A percentile compares a stretch with the other conserved stretches of the same genome.
Evolutionary conservation across 2,113 vertebrate species (phyloP).

Genomic region (Trachemys scripta): DNA sequence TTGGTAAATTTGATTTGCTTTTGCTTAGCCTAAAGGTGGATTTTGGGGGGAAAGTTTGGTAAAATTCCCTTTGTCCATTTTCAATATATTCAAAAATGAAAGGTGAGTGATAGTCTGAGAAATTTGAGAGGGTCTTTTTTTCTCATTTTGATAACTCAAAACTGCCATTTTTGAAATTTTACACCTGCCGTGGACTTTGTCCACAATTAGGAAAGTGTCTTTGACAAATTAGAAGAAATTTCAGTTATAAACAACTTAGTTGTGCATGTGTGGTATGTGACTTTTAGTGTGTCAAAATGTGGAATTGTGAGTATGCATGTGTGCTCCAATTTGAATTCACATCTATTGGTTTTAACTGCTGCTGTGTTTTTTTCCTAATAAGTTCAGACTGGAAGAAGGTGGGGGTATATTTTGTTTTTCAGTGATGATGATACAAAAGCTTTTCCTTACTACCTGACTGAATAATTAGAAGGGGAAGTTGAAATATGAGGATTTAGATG

Average conservation of each 20-base stretch:
- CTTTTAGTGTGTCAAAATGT: fast-evolving
- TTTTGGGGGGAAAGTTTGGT: background rate
- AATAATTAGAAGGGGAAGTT: background rate
- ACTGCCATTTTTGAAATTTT: fast-evolving
- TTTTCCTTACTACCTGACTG: background rate
- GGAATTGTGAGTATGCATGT: fast-evolving
- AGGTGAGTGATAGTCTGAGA: background rate
- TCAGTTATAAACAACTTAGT: fast-evolving
- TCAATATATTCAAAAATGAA: background rate
- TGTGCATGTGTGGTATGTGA: fast-evolving
- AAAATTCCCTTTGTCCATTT: background rate
- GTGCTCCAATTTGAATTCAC: fast-evolving
- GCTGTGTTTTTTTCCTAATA: background rate
- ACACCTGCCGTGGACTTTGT: background rate
- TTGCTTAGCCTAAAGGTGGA: background rate
- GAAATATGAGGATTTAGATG: background rate
- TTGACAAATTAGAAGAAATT: background rate
- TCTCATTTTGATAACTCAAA: background rate
- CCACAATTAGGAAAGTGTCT: fast-evolving
- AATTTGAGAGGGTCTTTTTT: background rate
- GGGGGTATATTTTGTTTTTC: background rate
- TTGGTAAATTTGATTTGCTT: background rate
- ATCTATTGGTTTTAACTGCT: background rate
- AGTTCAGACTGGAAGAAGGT: fast-evolving
- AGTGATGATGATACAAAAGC: background rate